A percentile compares a stretch with the other conserved stretches of the same genome.
phyloP scores from a whole-genome alignment of 2,888 invertebrate genomes.

The Cephus nigrinus region DNA sequence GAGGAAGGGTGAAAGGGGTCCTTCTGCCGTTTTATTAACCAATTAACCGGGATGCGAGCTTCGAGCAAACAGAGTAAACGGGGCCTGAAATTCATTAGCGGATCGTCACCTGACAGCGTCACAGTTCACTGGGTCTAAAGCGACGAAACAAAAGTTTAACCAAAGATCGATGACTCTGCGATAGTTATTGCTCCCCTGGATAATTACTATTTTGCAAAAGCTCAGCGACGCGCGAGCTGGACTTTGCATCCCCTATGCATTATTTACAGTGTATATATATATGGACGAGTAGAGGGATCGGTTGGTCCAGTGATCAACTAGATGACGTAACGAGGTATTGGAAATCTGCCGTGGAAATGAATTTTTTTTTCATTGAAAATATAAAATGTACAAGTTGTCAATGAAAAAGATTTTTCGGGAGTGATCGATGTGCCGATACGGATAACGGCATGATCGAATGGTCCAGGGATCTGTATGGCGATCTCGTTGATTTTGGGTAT shows the following conservation, averaged over 20 bases:
- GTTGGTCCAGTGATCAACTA: background rate
- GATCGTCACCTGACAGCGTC: conserved; percentile 17
- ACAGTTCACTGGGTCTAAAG: background rate
- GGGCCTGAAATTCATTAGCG: conserved; percentile 42
- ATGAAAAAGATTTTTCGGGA: too few species aligned
- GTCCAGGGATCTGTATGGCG: background rate
- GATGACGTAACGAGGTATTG: background rate
- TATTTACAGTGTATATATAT: background rate
- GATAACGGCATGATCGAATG: background rate
- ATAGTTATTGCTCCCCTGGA: background rate
- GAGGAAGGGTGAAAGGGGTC: conserved; percentile 18
- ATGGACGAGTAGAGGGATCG: background rate
- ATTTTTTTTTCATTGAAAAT: background rate
- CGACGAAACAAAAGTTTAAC: background rate
- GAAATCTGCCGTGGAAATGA: background rate
- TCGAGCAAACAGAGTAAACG: conserved; percentile 48
- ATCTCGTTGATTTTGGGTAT: background rate
- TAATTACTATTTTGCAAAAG: background rate
- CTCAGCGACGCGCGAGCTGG: background rate
- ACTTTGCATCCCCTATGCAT: background rate
- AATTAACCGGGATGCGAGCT: conserved; percentile 47
- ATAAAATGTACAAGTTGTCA: background rate
- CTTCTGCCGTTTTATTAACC: conserved; percentile 53
- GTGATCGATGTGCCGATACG: background rate
- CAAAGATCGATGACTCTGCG: background rate